Percentiles rank a stretch among this genome's conserved stretches.
phyloP scores from a whole-genome alignment of 2,113 vertebrate genomes.

The Micromys minutus region DNA sequence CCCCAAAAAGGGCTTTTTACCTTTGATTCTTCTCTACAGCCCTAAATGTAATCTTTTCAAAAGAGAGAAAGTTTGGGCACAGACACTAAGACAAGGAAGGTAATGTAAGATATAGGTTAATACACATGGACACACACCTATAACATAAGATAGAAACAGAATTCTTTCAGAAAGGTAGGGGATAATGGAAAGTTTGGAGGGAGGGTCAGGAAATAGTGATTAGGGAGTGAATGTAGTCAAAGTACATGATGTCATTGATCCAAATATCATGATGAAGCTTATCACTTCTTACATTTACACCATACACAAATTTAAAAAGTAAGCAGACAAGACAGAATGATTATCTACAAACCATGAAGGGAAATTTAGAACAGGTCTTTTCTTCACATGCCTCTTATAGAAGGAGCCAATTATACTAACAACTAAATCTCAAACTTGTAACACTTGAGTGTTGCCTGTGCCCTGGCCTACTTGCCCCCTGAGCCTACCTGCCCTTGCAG shows the following conservation, averaged over 20 bases:
- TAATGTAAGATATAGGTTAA: neutral
- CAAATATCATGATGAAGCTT: neutral
- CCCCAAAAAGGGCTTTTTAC: neutral
- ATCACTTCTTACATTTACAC: neutral
- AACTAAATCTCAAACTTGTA: neutral
- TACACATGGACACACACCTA: neutral
- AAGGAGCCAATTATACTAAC: neutral
- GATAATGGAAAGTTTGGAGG: neutral
- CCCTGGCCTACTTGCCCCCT: no score
- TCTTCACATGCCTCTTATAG: neutral
- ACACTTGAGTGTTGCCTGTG: no score
- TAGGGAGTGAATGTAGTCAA: neutral
- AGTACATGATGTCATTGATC: neutral
- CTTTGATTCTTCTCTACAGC: neutral
- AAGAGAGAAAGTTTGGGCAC: neutral
- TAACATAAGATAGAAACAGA: neutral
- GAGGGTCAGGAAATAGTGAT: neutral
- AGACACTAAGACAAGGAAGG: neutral
- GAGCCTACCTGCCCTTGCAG: no score
- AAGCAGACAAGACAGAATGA: neutral
- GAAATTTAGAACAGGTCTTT: neutral
- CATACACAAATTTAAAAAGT: neutral
- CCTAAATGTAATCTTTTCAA: neutral
- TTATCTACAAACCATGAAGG: neutral
- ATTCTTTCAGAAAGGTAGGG: neutral